These are phyloP conservation scores for Carassius gibelio DNA, from an alignment of 2,113 vertebrate genomes.

Conservation along the genomic window DNA sequence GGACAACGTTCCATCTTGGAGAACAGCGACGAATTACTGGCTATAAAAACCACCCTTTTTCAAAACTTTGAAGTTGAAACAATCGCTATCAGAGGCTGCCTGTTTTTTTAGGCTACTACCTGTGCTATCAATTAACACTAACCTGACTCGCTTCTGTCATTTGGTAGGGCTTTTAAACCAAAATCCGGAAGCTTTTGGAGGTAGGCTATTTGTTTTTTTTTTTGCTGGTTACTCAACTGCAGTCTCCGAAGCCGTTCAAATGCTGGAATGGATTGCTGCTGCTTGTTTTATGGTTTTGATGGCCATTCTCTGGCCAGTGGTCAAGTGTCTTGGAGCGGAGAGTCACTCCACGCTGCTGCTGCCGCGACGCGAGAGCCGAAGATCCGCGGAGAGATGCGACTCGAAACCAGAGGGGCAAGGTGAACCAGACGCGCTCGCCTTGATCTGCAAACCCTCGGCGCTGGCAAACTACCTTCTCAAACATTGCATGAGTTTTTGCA, in stretches of 20 bases:
- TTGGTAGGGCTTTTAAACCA: not conserved
- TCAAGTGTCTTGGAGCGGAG: constrained; percentile 63
- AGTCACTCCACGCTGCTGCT: constrained; percentile 50
- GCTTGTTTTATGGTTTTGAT: constrained; percentile 71
- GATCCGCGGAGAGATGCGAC: constrained; percentile 39
- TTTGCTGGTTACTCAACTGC: not conserved
- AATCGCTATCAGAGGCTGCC: not conserved
- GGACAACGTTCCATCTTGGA: not conserved
- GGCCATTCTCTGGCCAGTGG: constrained; percentile 68
- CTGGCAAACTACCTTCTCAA: constrained; percentile 80
- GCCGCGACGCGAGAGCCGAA: constrained; percentile 51
- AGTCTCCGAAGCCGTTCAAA: constrained; percentile 63
- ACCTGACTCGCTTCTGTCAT: not conserved
- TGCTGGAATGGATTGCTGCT: constrained; percentile 75
- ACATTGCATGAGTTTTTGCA: constrained; percentile 74
- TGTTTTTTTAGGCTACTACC: not conserved
- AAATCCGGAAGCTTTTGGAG: not conserved
- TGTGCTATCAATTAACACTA: not conserved
- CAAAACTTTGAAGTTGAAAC: constrained; percentile 49
- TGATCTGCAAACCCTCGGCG: constrained; percentile 81
- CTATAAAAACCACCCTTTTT: not conserved
- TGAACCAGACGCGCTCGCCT: constrained; percentile 58
- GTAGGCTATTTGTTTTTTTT: not conserved
- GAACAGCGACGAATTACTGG: constrained; percentile 2
- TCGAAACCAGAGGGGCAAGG: constrained; percentile 37